These are phyloP conservation scores for Drosophila biarmipes DNA, from an alignment of 1,140 invertebrate genomes.

Conservation along the genomic window DNA sequence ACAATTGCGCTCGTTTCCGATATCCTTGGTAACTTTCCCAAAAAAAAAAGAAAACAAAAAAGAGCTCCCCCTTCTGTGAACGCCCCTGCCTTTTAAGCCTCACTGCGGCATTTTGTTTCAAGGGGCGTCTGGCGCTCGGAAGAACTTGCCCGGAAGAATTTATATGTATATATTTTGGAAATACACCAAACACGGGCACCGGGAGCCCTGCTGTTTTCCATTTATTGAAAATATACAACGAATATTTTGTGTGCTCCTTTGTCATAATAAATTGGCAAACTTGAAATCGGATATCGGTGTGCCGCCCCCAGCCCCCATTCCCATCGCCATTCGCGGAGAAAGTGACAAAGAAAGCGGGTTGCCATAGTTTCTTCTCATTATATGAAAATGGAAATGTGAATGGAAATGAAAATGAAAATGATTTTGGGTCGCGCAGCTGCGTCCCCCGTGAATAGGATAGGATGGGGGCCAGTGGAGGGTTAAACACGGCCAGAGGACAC, in stretches of 20 bases:
- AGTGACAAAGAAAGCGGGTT: slow-evolving; percentile 56
- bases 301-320: not conserved
- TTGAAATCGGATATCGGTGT: slow-evolving; percentile 65
- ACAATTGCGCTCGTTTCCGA: slow-evolving; percentile 72
- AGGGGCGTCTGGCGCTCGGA: slow-evolving; percentile 24
- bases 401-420: slow-evolving; percentile 49
- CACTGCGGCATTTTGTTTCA: slow-evolving; percentile 68
- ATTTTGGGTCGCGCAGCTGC: slow-evolving; percentile 44
- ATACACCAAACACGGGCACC: not conserved
- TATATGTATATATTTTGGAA: slow-evolving; percentile 1
- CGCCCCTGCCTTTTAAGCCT: slow-evolving; percentile 7
- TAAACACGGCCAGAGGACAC: slow-evolving; percentile 32
- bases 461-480: slow-evolving; percentile 6
- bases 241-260: slow-evolving; percentile 46
- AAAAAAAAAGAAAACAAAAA: not conserved
- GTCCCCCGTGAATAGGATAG: not conserved
- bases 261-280: slow-evolving; percentile 67
- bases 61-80: not conserved
- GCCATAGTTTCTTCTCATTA: slow-evolving; percentile 67
- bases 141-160: slow-evolving; percentile 11
- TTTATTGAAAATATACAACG: slow-evolving; percentile 50
- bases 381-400: slow-evolving; percentile 46
- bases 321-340: not conserved
- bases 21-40: slow-evolving; percentile 56
- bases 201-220: slow-evolving; percentile 3